Evolutionary conservation across 1,140 invertebrate genomes (phyloP), one percentile per base, ranked within the genome.

Genomic region (Microplitis demolitor): DNA sequence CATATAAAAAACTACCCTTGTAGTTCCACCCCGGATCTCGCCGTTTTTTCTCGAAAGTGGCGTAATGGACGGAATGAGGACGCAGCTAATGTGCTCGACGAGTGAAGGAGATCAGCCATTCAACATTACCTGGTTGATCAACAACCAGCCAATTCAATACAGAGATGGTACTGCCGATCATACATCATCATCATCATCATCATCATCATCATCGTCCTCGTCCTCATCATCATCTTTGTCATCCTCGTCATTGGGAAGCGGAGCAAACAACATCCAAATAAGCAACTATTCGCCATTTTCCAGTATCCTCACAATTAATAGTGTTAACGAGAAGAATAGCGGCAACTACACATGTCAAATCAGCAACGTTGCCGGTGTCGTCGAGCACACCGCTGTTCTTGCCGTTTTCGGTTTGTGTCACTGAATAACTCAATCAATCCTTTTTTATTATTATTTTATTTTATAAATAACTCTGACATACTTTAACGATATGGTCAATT

Each of bases 291-390:
- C 82, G 69, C 80, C 87, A 62, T 86, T 86, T 79, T 89, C 88
- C 69, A 89, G 89, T 79, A 89, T 91, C 79, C 87, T 92, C 74
- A 89, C 89, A 62, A 91, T 92, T 82, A 88, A 90, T 84, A 90
- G 87, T 78, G 89, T 91, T 66, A 89, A 87, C 61, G 89, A 89
- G 67, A 86, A 81, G 73, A 90, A 92, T 82, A 89, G 88, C 79
- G 91, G 91, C 74, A 91, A 91, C 82, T 92, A 92, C 84, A 90
- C 90, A 51, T 93, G 92, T 82, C 88, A 88, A 73, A 90, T 91
- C 60, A 86, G 85, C 72, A 93, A 93, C 81, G 82, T 85, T 75
- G 89, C 91, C 75, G 89, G 89, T 80, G 78, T 82, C 74, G 88
- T 88, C 75, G 87, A 89, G 74, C 88, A 90, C 79, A 91, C 90